A percentile compares a stretch with the other conserved stretches of the same genome.
These are phyloP conservation scores for Percina caprodes DNA, from an alignment of 2,113 vertebrate species.

Conservation along the genomic window DNA sequence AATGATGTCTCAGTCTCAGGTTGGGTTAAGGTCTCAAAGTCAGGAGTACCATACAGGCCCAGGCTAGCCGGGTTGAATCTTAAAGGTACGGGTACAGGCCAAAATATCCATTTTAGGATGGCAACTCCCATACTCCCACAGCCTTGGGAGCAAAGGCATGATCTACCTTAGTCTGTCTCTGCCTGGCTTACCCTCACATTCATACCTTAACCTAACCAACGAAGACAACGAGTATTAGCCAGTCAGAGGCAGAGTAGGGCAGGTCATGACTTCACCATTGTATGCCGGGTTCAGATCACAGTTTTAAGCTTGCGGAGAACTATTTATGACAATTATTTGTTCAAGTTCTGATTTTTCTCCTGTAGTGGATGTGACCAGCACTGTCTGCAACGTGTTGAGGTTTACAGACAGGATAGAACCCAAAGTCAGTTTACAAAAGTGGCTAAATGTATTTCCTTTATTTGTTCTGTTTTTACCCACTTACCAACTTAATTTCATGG, in stretches of 20 bases:
- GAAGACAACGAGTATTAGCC: too few species aligned
- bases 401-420: slow-evolving; percentile 48
- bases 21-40: neutral
- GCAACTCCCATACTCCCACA: too few species aligned
- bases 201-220: too few species aligned
- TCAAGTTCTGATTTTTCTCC: neutral
- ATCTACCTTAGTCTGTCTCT: too few species aligned
- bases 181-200: too few species aligned
- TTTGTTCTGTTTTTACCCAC: slow-evolving; percentile 38
- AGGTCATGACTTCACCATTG: too few species aligned
- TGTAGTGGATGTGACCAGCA: neutral
- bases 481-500: slow-evolving; percentile 37
- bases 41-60: neutral
- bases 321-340: too few species aligned
- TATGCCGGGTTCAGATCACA: too few species aligned
- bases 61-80: neutral
- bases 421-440: slow-evolving; percentile 34
- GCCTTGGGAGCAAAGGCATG: too few species aligned
- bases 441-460: slow-evolving; percentile 36
- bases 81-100: neutral
- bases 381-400: slow-evolving; percentile 9
- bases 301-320: too few species aligned
- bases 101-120: too few species aligned
- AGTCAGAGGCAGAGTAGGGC: too few species aligned
- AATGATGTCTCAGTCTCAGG: neutral